Evolutionary conservation across 2,888 invertebrate species (phyloP), one percentile per base, ranked within the genome.

Genomic region (Papilio gigon): DNA sequence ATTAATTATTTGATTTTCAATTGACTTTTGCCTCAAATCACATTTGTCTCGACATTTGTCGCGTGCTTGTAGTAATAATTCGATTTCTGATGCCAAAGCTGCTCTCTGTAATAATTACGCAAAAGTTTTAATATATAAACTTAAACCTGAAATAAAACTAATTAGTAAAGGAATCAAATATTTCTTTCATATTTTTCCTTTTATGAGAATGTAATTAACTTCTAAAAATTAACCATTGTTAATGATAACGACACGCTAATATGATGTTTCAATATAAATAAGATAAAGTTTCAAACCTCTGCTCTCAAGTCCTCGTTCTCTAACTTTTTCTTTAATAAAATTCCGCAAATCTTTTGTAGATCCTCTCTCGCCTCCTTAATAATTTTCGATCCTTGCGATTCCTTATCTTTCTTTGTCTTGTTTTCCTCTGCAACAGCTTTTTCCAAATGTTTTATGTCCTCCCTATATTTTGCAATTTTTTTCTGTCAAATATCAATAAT

Each of bases 301-400:
- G 87, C 83, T 67, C 67, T 74, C 40, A 88, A 71, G 71, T 90
- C 86, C 76, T 89, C 89, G 50, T 86, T 86, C 73, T 89, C 85
- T 12, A 92, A 76, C 78, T 82, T 89, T 74, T 87, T 90, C 71
- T 85, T 80, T 14, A 91, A 66, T 20, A 90, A 72, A 17, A 80
- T 70, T 71, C 80, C 85, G 68, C 83, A 86, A n/a, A 88, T 78
- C 71, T 85, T 86, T 59, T 86, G 83, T 40, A 91, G 73, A 33
- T 90, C 88, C 1, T 82, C 82, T 71, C 91, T 84, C 1, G 87
- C 86, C 58, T 87, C 87, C 72, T 83, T 86, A 1, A 91, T 76
- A 59, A 77, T 83, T 14, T 71, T 71, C 1, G 67, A 76, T 0
- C 87, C 88, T 75, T 89, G 85, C 0, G 73, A n/a, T 77, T 88